Conservation (phyloP, 1,140 invertebrate species). For the Drosophila albomicans region DNA sequence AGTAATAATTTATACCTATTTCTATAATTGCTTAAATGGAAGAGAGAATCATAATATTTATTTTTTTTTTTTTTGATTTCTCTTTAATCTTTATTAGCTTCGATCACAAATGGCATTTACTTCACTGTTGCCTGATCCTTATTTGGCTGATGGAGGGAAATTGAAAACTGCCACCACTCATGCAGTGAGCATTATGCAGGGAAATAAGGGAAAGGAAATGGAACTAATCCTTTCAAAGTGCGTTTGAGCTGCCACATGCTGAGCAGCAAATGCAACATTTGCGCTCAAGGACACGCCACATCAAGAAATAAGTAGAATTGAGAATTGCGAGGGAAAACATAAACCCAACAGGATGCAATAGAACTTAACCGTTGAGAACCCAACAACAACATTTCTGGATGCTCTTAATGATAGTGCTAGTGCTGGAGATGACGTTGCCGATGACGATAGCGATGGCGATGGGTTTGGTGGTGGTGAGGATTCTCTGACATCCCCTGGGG, state of each 20-base stretch:
- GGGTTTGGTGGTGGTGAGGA: slow-evolving; percentile 4
- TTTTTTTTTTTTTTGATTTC: not conserved
- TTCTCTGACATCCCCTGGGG: not conserved
- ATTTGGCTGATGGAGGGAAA: slow-evolving; percentile 35
- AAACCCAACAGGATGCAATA: slow-evolving; percentile 35
- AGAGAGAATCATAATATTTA: not conserved
- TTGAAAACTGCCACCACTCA: slow-evolving; percentile 37
- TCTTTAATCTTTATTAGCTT: not conserved
- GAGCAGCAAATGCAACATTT: slow-evolving; percentile 79
- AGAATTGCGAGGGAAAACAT: not conserved
- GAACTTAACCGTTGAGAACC: slow-evolving; percentile 3
- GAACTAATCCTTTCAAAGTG: slow-evolving; percentile 74
- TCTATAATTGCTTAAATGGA: not conserved
- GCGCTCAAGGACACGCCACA: slow-evolving; percentile 71
- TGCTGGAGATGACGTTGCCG: not conserved
- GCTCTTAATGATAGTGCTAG: slow-evolving; percentile 26
- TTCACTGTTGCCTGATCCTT: slow-evolving; percentile 47
- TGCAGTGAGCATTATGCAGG: slow-evolving; percentile 17
- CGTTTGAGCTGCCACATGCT: slow-evolving; percentile 72
- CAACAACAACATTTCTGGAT: slow-evolving; percentile 37
- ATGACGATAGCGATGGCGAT: not conserved
- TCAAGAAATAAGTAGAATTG: not conserved
- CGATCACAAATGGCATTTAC: slow-evolving; percentile 23
- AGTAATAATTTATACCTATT: no score
- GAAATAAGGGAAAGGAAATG: slow-evolving; percentile 11